Conservation (phyloP, 2,888 invertebrate species). For the Eulithis testata region DNA sequence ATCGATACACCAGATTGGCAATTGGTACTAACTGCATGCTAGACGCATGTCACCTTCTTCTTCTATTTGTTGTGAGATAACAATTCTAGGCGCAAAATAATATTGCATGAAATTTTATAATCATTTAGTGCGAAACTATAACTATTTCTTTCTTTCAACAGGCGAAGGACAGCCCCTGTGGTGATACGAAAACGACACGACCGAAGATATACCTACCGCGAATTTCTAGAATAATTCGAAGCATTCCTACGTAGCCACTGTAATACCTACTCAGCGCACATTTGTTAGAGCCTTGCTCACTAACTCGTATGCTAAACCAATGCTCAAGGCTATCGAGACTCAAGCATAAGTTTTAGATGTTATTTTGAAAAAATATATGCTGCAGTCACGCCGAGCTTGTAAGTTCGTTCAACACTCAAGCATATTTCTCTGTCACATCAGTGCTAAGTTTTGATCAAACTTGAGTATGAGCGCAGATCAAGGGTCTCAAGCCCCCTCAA, state of each 20-base stretch:
- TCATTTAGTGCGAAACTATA: conserved; percentile 26
- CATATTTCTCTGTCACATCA: too few relatives aligned
- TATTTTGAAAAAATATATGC: too few relatives aligned
- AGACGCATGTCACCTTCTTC: conserved; percentile 54
- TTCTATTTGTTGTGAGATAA: conserved; percentile 85
- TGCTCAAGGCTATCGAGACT: neutral
- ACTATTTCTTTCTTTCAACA: conserved; percentile 48
- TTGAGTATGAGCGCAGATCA: too few relatives aligned
- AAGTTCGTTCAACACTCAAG: too few relatives aligned
- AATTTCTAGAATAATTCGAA: conserved; percentile 48
- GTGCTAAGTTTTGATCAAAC: too few relatives aligned
- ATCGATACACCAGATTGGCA: conserved; percentile 14
- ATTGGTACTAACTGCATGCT: conserved; percentile 63
- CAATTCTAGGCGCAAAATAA: conserved; percentile 53
- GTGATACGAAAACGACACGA: conserved; percentile 50
- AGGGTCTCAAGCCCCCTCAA: too few relatives aligned
- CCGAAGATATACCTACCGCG: conserved; percentile 37
- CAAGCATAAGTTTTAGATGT: too few relatives aligned
- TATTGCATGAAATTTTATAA: conserved; percentile 47
- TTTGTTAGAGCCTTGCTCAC: conserved; percentile 13
- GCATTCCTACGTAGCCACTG: conserved; percentile 55
- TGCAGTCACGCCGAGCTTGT: too few relatives aligned
- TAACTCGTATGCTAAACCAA: neutral
- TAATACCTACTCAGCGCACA: conserved; percentile 20
- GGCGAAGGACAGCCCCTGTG: conserved; percentile 68